A percentile compares a stretch with the other conserved stretches of the same genome.
These are phyloP conservation scores for Phyllopteryx taeniolatus DNA, from an alignment of 2,113 vertebrate genomes.

Conservation along the genomic window DNA sequence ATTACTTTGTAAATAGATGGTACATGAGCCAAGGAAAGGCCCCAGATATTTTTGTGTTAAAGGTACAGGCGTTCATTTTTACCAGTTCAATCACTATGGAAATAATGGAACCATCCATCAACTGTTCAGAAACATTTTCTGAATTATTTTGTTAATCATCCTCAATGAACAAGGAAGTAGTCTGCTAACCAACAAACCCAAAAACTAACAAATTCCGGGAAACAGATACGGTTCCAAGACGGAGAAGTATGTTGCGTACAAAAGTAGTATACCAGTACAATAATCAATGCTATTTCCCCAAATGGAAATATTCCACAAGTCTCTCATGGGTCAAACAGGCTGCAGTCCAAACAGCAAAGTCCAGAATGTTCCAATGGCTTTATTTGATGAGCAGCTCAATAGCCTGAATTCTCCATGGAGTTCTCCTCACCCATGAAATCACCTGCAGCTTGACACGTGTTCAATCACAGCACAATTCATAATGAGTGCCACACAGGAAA, in stretches of 20 bases:
- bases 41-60: too few species aligned
- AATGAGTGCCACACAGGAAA: slow-evolving; percentile 2
- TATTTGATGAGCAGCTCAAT: background rate
- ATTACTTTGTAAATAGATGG: too few species aligned
- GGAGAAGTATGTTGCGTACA: background rate
- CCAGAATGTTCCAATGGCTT: slow-evolving; percentile 2
- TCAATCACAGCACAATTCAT: slow-evolving; percentile 2
- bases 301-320: background rate
- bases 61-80: too few species aligned
- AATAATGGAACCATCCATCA: too few species aligned
- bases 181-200: too few species aligned
- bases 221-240: too few species aligned
- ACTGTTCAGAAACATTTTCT: too few species aligned
- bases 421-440: slow-evolving; percentile 1
- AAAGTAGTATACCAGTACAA: background rate
- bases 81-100: too few species aligned
- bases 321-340: background rate
- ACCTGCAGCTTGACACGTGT: slow-evolving; percentile 17
- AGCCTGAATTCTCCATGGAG: background rate
- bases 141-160: too few species aligned
- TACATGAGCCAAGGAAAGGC: too few species aligned
- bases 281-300: background rate
- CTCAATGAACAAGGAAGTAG: too few species aligned
- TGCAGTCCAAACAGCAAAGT: background rate
- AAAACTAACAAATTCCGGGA: too few species aligned